Evolutionary conservation across 2,888 invertebrate genomes (phyloP), one percentile per base, ranked within the genome.

Genomic region (Latrodectus elegans): DNA sequence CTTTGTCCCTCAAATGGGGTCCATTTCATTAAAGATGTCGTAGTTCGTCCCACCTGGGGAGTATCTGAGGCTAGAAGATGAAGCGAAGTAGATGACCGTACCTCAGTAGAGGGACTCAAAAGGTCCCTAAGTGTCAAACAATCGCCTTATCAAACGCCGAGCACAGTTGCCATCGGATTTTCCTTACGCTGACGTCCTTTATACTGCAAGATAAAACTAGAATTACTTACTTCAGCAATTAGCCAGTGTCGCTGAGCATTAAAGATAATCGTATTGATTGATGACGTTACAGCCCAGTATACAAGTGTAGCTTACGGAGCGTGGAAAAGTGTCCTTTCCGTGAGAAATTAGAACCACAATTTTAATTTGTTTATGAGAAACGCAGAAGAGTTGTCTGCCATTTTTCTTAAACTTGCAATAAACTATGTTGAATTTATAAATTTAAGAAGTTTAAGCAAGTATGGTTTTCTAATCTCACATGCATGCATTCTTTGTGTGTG

Each of bases 51-150:
- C 52, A 64, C 67, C 68, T 6, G 22, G 82, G 82, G 82, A 82
- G 53, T 38, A 76, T 83, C 84, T 65, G 84, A 71, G 68, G 51
- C 51, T 38, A 22, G 71, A 72, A 83, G 84, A 84, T 84, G 84
- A 52, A 77, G 53, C 51, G 76, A 72, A 78, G 77, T 84, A 72
- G 84, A 84, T 84, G 84, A 84, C 72, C 77, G 77, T 71, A 75
- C 64, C 68, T 60, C 38, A 52, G 76, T 68, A 71, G 26, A 77
- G 77, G 76, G 83, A 83, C 51, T 83, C 64, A 26, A 49, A 60
- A 55, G 77, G 84, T 73, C 68, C 84, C 68, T 73, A 84, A 79
- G 78, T 84, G 84, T 79, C 84, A 84, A 79, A 68, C 84, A 84
- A 78, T 84, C 38, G 70, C 75, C 82, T 83, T 83, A 83, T 83